phyloP scores from a whole-genome alignment of 1,140 invertebrate genomes.

The Polypedilum pembai region DNA sequence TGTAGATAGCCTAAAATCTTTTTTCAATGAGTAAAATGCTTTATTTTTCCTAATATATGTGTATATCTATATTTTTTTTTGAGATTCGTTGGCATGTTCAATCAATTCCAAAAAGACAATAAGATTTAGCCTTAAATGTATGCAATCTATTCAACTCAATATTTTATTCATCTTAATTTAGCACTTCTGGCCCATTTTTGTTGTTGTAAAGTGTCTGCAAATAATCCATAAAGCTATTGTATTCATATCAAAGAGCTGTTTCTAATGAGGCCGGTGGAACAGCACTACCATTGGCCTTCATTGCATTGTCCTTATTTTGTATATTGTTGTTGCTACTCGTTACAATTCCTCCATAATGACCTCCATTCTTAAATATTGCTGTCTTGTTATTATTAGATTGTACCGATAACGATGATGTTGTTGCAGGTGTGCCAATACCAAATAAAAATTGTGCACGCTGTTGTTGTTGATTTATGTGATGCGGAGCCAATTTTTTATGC shows the following conservation, averaged over 20 bases:
- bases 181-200: neutral
- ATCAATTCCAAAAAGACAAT: no score
- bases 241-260: constrained; percentile 20
- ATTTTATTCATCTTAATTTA: neutral
- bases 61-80: no score
- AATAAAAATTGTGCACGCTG: constrained; percentile 19
- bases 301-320: neutral
- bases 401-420: neutral
- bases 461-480: constrained; percentile 22
- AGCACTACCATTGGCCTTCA: neutral
- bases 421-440: neutral
- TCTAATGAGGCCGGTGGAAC: neutral
- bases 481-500: constrained; percentile 25
- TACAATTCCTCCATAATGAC: constrained; percentile 22
- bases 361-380: constrained; percentile 7
- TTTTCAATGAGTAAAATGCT: no score
- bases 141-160: no score
- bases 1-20: no score
- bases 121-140: no score
- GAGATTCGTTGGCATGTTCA: no score
- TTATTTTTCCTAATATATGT: no score
- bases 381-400: constrained; percentile 17
- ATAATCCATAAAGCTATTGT: constrained; percentile 7
- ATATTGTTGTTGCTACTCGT: neutral
- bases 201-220: neutral